Evolutionary conservation across 2,113 vertebrate species (phyloP).

Genomic region (Spilogale gracilis): DNA sequence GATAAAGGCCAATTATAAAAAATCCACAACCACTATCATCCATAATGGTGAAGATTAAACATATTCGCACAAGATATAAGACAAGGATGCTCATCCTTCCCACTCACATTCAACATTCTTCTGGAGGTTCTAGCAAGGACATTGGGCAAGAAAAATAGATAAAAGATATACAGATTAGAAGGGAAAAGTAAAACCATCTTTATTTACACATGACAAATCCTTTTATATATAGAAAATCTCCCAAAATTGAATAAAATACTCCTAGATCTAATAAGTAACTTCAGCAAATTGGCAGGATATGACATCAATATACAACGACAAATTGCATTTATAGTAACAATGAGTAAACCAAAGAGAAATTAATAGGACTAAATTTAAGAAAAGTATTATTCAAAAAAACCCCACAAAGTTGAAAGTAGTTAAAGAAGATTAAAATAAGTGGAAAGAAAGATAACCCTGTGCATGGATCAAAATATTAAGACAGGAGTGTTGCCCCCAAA

Average conservation of each 20-base stretch:
- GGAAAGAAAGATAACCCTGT: background rate
- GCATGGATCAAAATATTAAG: background rate
- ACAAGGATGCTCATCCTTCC: background rate
- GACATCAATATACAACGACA: background rate
- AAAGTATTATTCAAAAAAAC: background rate
- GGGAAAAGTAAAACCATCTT: background rate
- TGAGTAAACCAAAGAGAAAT: background rate
- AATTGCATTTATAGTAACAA: background rate
- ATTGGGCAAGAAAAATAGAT: background rate
- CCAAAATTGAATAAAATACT: background rate
- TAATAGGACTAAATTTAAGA: background rate
- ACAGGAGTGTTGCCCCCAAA: background rate
- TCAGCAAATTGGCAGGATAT: background rate
- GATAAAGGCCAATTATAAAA: background rate
- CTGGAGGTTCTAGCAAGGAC: background rate
- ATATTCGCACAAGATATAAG: background rate
- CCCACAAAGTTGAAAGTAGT: background rate
- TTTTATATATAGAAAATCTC: background rate
- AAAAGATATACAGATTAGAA: background rate
- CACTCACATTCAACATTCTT: background rate
- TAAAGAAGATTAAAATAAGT: background rate
- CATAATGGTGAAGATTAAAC: background rate
- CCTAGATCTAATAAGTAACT: background rate
- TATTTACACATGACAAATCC: background rate
- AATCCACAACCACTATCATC: background rate